Evolutionary conservation across 1,140 invertebrate species (phyloP), one percentile per base, ranked within the genome.

Genomic region (Drosophila asahinai): DNA sequence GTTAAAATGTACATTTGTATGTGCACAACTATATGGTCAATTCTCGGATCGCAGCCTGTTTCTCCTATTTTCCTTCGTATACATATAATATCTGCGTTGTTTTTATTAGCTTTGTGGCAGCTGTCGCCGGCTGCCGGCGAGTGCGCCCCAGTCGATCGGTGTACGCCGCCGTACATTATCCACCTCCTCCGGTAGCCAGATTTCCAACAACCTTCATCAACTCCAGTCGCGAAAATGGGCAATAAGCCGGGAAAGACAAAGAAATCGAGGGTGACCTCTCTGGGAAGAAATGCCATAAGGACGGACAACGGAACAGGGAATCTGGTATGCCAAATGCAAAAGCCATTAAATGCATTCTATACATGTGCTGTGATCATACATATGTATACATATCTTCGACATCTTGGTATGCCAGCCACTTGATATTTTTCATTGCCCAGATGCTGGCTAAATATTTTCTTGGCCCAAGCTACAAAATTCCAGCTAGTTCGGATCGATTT

Each of bases 241-340:
- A 89, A 89, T 67, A 89, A 80, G 45, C 36, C 66, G 4, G 64
- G 57, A 54, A 90, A 90, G 36, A 67, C 63, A 47, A 55, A 54
- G 40, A 71, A 66, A 52, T 42, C 17, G 38, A 77, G 15, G 40
- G 40, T 58, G 40, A 22, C 65, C 43, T 19, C 22, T 6, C 12
- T 15, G 12, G 25, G 8, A 22, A 55, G 8, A 47, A 33, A n/a
- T 19, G 5, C 27, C 19, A 45, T 17, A 22, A 40, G 27, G 11
- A 22, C 55, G 36, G 30, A 52, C 25, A 22, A 19, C 27, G 22
- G 47, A n/a, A n/a, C 30, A 43, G 67, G 22, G 45, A 67, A 57
- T 58, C 49, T 47, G 86, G 84, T 87, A 87, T 57, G 80, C 63
- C 67, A 36, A 55, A 42, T 42, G 45, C 17, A 72, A 51, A 60